A percentile compares a stretch with the other conserved stretches of the same genome.
These are phyloP conservation scores for Leucoraja ocellata DNA, from an alignment of 2,797 vertebrate species.

Conservation along the genomic window DNA sequence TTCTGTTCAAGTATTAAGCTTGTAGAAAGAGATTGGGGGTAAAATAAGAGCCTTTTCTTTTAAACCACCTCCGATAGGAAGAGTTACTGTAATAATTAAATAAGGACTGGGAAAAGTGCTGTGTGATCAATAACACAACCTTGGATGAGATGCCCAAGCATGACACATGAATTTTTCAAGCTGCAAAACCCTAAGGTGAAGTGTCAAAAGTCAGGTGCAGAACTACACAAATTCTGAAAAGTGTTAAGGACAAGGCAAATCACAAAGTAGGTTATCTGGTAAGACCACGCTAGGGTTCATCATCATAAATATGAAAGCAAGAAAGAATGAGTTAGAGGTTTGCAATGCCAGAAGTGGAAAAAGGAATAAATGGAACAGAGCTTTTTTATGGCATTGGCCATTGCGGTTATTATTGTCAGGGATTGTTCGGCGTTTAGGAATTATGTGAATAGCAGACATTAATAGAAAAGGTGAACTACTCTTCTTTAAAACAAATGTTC, in stretches of 20 bases:
- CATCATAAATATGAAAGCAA: too few species aligned
- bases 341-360: not conserved
- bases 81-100: constrained; percentile 34
- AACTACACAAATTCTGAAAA: not conserved
- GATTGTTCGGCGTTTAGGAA: too few species aligned
- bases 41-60: not conserved
- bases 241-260: not conserved
- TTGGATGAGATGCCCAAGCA: not conserved
- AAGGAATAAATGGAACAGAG: not conserved
- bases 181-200: not conserved
- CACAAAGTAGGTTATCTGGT: not conserved
- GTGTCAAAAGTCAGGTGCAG: not conserved
- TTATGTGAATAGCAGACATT: too few species aligned
- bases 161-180: constrained; percentile 14
- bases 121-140: not conserved
- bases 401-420: too few species aligned
- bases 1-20: not conserved
- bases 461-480: too few species aligned
- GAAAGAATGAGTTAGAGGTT: not conserved
- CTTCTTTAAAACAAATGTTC: too few species aligned
- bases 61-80: not conserved
- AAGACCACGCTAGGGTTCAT: not conserved
- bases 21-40: not conserved
- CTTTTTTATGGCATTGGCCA: not conserved
- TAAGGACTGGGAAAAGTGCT: not conserved